Base-by-base conservation (phyloP, 2,113 vertebrate genomes). In the Triplophysa rosa region DNA sequence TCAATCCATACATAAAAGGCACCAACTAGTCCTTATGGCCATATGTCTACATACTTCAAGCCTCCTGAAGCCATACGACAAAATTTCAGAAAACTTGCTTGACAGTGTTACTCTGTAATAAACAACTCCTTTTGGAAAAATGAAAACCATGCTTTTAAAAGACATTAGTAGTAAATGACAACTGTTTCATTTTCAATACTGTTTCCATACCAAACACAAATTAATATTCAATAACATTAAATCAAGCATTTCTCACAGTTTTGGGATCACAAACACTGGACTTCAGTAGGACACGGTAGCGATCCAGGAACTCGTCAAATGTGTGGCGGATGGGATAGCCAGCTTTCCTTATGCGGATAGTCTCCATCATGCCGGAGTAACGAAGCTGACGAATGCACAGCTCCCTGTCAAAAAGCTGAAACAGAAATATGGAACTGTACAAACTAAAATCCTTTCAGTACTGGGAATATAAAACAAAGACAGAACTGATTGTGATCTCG, bases 281-380 rank as follows among this genome's bases (percentile, higher is more conserved):
- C 26, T 82, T 92, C 84, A 95, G 91, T 11, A 99, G 91, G 42
- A 93, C 85, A 0, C 90, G 82, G 86, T 97, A 99, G 52, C 96
- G 92, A 0, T 90, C 89, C 0, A 95, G 89, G 80, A 99, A 99
- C 77, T 97, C 95, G 0, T 90, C 80, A 56, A 98, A 99, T 0
- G 87, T 94, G 90, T 97, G 96, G 37, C 97, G 95, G 7, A 99
- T 86, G 0, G 97, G 96, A 84, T 94, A 99, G 4, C 98, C 98
- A 0, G 95, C 88, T 82, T 95, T 96, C 68, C 98, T 92, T 89
- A 99, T 98, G 58, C 80, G 89, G 80, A 99, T 96, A 0, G 98
- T 99, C 90, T 99, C 96, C 95, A 98, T 94, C 96, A 98, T 98
- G 24, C 97, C 97, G 0, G 96, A 98, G 81, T 98, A 99, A 0